Evolutionary conservation across 2,113 vertebrate species (phyloP).

Genomic region (Petaurus breviceps): DNA sequence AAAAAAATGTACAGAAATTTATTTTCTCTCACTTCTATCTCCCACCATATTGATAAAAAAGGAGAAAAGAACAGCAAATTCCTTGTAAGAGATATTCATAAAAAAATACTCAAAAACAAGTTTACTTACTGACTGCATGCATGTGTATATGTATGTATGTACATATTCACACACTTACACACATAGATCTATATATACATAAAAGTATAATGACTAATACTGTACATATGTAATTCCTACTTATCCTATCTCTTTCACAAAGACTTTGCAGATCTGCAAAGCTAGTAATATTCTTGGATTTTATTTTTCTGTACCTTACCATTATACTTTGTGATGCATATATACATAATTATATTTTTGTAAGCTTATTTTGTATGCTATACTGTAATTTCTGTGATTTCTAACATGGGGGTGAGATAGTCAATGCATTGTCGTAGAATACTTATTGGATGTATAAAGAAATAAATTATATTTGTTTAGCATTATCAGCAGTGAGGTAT

Average conservation of each 20-base stretch:
- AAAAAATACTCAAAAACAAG: background rate
- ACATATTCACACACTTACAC: background rate
- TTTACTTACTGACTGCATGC: background rate
- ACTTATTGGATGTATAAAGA: background rate
- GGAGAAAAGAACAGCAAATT: background rate
- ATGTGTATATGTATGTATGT: background rate
- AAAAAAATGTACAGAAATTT: background rate
- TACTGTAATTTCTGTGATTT: background rate
- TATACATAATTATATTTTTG: background rate
- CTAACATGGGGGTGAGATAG: background rate
- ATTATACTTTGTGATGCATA: background rate
- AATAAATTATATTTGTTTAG: background rate
- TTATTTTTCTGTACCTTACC: background rate
- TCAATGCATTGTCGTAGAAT: background rate
- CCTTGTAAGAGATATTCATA: background rate
- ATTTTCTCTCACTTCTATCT: background rate
- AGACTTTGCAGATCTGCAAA: background rate
- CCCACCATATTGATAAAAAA: background rate
- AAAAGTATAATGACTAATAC: background rate
- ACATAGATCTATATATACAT: too few species aligned
- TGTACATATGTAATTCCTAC: background rate
- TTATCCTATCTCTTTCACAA: background rate
- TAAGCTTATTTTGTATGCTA: background rate
- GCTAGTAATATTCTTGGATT: background rate
- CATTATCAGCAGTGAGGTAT: rapidly evolving